phyloP scores from a whole-genome alignment of 2,888 invertebrate species.

The Drosophila fungiperda region DNA sequence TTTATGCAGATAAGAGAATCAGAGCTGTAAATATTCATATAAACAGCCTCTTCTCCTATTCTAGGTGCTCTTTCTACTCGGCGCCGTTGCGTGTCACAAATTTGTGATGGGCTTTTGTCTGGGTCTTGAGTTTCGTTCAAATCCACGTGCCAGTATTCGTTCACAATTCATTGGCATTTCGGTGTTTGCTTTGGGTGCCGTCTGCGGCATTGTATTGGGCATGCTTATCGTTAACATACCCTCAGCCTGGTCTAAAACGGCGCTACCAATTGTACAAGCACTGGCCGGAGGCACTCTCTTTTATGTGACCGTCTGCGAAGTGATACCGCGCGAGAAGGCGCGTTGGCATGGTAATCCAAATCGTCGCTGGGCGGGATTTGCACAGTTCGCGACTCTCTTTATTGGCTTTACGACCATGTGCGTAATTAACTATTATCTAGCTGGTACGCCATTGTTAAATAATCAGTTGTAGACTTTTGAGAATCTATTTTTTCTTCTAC shows the following conservation, averaged over 20 bases:
- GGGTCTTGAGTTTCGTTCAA: conserved; percentile 90
- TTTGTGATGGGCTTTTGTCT: conserved; percentile 93
- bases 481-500: conserved; percentile 2
- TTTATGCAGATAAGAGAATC: conserved; percentile 55
- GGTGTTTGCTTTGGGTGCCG: conserved; percentile 89
- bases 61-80: conserved; percentile 89
- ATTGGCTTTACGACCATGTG: conserved; percentile 89
- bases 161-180: conserved; percentile 87
- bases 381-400: conserved; percentile 88
- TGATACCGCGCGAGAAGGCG: conserved; percentile 91
- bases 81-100: conserved; percentile 92
- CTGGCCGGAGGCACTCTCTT: conserved; percentile 91
- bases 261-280: conserved; percentile 89
- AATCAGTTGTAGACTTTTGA: conserved; percentile 7
- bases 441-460: conserved; percentile 62
- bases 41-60: conserved; percentile 55
- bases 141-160: conserved; percentile 80
- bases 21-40: conserved; percentile 26
- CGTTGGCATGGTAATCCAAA: conserved; percentile 88
- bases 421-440: conserved; percentile 87
- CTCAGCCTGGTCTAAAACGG: conserved; percentile 84
- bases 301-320: conserved; percentile 92
- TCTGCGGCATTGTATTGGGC: conserved; percentile 89
- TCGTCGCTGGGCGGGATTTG: conserved; percentile 87
- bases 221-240: conserved; percentile 87